phyloP scores from a whole-genome alignment of 1,140 invertebrate species.

The Papilio polytes region DNA sequence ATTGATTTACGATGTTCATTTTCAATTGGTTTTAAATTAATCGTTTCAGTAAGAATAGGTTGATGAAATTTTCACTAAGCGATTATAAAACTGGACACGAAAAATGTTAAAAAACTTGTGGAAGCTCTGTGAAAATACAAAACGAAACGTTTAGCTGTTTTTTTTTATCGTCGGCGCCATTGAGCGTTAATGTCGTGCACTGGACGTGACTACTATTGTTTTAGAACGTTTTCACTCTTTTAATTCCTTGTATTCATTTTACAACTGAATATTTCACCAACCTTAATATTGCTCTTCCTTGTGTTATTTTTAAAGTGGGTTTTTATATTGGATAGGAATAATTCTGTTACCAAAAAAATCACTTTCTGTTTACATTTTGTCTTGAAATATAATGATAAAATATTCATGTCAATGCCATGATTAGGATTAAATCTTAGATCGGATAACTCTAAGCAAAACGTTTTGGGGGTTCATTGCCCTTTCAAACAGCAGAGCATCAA shows the following conservation, averaged over 20 bases:
- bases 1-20: not conserved
- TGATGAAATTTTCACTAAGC: not conserved
- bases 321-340: not conserved
- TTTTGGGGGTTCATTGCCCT: no score
- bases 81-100: conserved; percentile 12
- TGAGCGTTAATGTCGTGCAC: conserved; percentile 36
- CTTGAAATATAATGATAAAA: not conserved
- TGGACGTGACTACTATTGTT: conserved; percentile 37
- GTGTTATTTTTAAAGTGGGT: not conserved
- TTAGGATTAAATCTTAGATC: no score
- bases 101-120: conserved; percentile 19
- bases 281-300: not conserved
- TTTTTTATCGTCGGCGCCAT: conserved; percentile 28
- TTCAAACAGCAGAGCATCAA: no score
- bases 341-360: not conserved
- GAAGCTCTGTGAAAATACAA: conserved; percentile 24
- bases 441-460: no score
- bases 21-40: not conserved
- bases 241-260: conserved; percentile 26
- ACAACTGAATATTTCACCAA: conserved; percentile 22
- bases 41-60: not conserved
- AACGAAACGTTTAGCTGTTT: conserved; percentile 22
- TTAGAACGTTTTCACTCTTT: conserved; percentile 38
- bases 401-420: no score
- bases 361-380: not conserved